Evolutionary conservation across 2,113 vertebrate genomes (phyloP), one percentile per base, ranked within the genome.

Genomic region (Corvus cornix): DNA sequence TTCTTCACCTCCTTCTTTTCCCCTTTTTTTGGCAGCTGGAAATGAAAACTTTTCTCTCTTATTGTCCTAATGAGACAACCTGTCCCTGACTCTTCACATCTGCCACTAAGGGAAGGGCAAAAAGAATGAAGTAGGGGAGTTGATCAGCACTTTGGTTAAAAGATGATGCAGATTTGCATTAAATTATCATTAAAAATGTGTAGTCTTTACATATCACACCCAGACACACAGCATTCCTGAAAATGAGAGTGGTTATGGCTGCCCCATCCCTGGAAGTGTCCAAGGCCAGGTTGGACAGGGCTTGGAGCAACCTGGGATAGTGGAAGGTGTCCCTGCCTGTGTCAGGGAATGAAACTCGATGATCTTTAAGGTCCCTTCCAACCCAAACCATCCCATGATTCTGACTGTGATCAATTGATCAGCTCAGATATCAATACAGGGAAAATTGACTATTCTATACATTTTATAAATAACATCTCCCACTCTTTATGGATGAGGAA

Each of bases 11-110:
- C 20, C 66, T 66, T 41, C 11, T 35, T 74, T 81, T 14, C 2
- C 10, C 4, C 2, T 74, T 79, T 24, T 11, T 74, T 83, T 87
- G 18, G 7, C 41, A 80, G 18, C 13, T 73, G 41, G 14, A 89
- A 60, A 60, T 13, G 4, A 30, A n/a, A 78, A 58, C 2, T 35
- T 67, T 63, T 89, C 22, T 55, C 13, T 73, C 28, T 31, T 62
- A 4, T 3, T 51, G 2, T 55, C 26, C 30, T 13, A 44, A 12
- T 0, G 0, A 31, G 28, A 23, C 28, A 77, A n/a, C 4, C 2
- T 43, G 5, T n/a, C 27, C n/a, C 28, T 30, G 16, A 53, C 16
- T 59, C 55, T 86, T 78, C 31, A 31, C 0, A 1, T 58, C 13
- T 58, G 11, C 20, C 13, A 4, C 11, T 24, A 33, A 78, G 11